Conservation (phyloP, 2,797 vertebrate species). For the Crax fasciolata region DNA sequence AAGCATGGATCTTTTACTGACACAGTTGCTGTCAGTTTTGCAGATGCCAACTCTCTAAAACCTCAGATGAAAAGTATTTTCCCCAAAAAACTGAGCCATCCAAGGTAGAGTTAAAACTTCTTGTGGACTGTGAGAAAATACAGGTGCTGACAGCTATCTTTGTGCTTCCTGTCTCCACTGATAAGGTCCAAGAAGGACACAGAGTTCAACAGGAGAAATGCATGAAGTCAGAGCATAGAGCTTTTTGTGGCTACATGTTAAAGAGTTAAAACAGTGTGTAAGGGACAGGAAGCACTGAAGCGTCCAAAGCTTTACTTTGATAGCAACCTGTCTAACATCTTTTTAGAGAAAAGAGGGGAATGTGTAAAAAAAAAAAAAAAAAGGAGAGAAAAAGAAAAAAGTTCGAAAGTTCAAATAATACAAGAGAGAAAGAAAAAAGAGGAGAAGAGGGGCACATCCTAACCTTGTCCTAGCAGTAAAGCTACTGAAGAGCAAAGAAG, state of each 20-base stretch:
- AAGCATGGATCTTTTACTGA: not conserved
- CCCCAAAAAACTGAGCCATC: fast-evolving
- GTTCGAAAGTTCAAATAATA: not conserved
- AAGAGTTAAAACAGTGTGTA: not conserved
- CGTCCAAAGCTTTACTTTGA: not conserved
- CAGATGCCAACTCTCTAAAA: not conserved
- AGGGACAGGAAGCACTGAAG: not conserved
- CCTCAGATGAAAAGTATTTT: not conserved
- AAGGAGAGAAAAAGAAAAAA: no score
- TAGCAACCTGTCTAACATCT: not conserved
- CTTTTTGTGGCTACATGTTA: not conserved
- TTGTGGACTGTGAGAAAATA: not conserved
- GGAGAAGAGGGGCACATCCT: not conserved
- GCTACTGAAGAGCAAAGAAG: not conserved
- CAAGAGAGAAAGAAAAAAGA: not conserved
- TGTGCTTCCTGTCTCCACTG: not conserved
- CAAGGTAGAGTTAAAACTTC: not conserved
- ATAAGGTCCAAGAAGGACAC: not conserved
- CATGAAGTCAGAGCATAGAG: not conserved
- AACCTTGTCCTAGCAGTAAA: not conserved
- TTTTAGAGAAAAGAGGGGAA: not conserved
- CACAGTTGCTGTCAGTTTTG: fast-evolving
- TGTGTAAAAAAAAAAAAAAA: not conserved
- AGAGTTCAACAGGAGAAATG: not conserved
- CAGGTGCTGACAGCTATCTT: not conserved